Conservation (phyloP, 1,140 invertebrate genomes). For the Belonocnema kinseyi region DNA sequence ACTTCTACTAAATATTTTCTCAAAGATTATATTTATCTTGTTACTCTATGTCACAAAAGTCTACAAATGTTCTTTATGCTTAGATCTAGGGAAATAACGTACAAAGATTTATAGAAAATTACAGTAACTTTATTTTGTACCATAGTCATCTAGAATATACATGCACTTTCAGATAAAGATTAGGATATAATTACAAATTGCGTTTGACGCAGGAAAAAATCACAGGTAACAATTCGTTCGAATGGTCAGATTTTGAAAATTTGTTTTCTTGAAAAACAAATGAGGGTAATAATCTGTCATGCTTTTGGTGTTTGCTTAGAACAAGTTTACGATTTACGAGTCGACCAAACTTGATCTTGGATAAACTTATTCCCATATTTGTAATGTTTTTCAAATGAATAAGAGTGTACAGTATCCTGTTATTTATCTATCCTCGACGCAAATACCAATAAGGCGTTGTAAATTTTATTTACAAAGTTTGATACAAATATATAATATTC, state of each 20-base stretch:
- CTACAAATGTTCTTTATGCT: not conserved
- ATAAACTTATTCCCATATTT: not conserved
- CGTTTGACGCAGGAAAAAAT: constrained; percentile 30
- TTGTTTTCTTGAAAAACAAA: not conserved
- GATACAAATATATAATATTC: constrained; percentile 1
- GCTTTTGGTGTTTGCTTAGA: too few species aligned
- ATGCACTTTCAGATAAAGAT: too few species aligned
- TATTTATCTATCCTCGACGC: not conserved
- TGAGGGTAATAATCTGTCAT: too few species aligned
- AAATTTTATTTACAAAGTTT: constrained; percentile 20
- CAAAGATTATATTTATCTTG: too few species aligned
- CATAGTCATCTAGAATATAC: too few species aligned
- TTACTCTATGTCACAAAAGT: not conserved
- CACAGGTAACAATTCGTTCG: constrained; percentile 33
- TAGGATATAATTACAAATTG: not conserved
- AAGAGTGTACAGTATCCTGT: not conserved
- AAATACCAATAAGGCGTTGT: not conserved
- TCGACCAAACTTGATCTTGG: not conserved
- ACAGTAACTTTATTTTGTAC: not conserved
- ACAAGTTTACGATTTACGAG: too few species aligned
- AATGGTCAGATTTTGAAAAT: not conserved
- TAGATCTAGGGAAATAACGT: not conserved
- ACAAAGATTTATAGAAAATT: not conserved
- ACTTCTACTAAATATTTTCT: too few species aligned
- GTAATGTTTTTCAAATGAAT: not conserved